These are phyloP conservation scores for Mirza zaza DNA, from an alignment of 2,113 vertebrate genomes.

Conservation along the genomic window DNA sequence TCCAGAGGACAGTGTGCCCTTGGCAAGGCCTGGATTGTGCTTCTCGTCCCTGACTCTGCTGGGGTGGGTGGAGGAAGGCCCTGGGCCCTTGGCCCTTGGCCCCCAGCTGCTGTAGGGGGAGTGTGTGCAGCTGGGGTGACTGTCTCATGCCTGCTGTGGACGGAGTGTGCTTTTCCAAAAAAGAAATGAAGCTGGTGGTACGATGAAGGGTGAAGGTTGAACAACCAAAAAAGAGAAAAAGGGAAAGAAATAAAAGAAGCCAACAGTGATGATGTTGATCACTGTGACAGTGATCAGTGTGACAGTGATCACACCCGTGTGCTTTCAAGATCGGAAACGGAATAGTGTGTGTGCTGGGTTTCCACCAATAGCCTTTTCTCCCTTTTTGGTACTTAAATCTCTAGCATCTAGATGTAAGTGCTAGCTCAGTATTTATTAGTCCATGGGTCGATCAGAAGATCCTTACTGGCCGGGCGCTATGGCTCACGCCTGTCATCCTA, in stretches of 20 bases:
- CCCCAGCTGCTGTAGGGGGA: no score
- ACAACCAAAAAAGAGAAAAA: not conserved
- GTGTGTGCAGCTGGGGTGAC: not conserved
- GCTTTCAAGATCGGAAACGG: not conserved
- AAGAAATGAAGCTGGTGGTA: not conserved
- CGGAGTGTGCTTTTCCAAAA: not conserved
- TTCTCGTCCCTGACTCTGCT: not conserved
- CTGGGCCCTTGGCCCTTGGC: not conserved
- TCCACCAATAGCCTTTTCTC: not conserved
- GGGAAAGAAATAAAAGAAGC: not conserved
- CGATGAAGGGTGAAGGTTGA: not conserved
- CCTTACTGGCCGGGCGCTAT: no score
- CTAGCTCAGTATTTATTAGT: not conserved
- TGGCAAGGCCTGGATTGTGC: rapidly evolving
- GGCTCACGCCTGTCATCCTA: no score
- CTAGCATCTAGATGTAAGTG: not conserved
- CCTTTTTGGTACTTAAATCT: not conserved
- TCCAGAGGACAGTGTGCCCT: not conserved
- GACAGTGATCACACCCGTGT: not conserved
- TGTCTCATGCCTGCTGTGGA: not conserved
- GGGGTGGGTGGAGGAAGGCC: no score
- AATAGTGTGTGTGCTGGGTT: not conserved
- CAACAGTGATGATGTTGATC: rapidly evolving
- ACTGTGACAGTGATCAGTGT: no score
- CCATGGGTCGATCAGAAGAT: not conserved